A percentile compares a stretch with the other conserved stretches of the same genome.
Evolutionary conservation across 2,888 invertebrate genomes (phyloP).

Genomic region (Graphium colonna): DNA sequence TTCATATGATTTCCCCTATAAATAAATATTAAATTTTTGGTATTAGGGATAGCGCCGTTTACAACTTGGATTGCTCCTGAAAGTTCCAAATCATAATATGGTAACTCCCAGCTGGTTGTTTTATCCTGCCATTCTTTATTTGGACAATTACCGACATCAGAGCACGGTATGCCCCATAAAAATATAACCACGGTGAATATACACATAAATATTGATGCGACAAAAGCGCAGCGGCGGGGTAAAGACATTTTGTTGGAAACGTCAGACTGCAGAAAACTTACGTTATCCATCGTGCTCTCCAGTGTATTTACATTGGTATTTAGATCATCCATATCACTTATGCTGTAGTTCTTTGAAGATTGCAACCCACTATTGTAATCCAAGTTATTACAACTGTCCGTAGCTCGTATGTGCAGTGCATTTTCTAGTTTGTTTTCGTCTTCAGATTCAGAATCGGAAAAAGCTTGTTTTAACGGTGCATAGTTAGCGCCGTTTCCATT

Average conservation of each 20-base stretch:
- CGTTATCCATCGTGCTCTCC: conserved; percentile 73
- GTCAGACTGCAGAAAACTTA: conserved; percentile 71
- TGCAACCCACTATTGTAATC: conserved; percentile 70
- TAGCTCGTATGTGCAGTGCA: conserved; percentile 50
- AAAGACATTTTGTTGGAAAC: conserved; percentile 82
- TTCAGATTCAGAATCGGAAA: conserved; percentile 89
- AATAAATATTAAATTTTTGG: conserved; percentile 86
- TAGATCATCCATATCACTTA: conserved; percentile 71
- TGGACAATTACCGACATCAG: conserved; percentile 84
- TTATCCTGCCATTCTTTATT: conserved; percentile 75
- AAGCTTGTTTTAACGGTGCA: conserved; percentile 87
- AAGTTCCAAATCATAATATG: conserved; percentile 84
- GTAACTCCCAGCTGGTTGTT: conserved; percentile 84
- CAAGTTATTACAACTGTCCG: conserved; percentile 65
- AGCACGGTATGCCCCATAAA: conserved; percentile 88
- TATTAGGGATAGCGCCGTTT: conserved; percentile 81
- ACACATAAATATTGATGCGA: conserved; percentile 85
- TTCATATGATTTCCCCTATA: conserved; percentile 84
- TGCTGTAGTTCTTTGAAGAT: conserved; percentile 66
- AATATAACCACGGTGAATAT: conserved; percentile 86
- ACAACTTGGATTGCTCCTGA: conserved; percentile 86
- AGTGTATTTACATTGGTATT: conserved; percentile 69
- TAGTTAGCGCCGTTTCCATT: conserved; percentile 80
- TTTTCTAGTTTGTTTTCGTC: conserved; percentile 79
- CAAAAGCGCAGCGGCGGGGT: conserved; percentile 83